Evolutionary conservation across 2,888 invertebrate species (phyloP), one percentile per base, ranked within the genome.

Genomic region (Andrena dorsata): DNA sequence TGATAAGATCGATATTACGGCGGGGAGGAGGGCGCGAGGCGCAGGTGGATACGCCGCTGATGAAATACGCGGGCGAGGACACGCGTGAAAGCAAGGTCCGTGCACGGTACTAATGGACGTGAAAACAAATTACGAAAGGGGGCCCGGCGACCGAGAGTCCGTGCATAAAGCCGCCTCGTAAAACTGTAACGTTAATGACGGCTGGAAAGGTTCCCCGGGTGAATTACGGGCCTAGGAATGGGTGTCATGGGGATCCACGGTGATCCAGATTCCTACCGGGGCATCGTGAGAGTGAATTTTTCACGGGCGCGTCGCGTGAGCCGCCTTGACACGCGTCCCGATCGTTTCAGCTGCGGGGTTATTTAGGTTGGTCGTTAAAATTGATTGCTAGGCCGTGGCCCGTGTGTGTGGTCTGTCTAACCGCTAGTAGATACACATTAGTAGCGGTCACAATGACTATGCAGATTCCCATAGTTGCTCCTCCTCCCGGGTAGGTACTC

Each of bases 1-100:
- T 78, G 90, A 90, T 90, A 86, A 86, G 82, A 87, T 83, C 88
- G 86, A 88, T 88, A 88, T 88, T 88, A 88, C 83, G 82, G 86
- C 72, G 69, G 75, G 73, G 56, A n/a, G 49, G 81, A 64, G 56
- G 26, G 30, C 71, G 80, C 41, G 78, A 80, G 66, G 74, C 65
- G 78, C 69, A 61, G 83, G 79, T 70, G 69, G 87, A 87, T 74
- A 77, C 61, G 75, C 64, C 72, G 28, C 70, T 68, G 84, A 80
- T 82, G 82, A 82, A 79, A 87, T 80, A 80, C 82, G 78, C 85
- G 84, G 80, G 70, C 81, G 80, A 78, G 76, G 78, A 83, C 85
- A 79, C 86, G 86, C 81, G 86, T 80, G 86, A 86, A 84, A 84
- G 82, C 84, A 82, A 79, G 78, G 65, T 56, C 66, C 76, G 70